phyloP scores from a whole-genome alignment of 2,113 vertebrate genomes.

The Toxotes jaculatrix region DNA sequence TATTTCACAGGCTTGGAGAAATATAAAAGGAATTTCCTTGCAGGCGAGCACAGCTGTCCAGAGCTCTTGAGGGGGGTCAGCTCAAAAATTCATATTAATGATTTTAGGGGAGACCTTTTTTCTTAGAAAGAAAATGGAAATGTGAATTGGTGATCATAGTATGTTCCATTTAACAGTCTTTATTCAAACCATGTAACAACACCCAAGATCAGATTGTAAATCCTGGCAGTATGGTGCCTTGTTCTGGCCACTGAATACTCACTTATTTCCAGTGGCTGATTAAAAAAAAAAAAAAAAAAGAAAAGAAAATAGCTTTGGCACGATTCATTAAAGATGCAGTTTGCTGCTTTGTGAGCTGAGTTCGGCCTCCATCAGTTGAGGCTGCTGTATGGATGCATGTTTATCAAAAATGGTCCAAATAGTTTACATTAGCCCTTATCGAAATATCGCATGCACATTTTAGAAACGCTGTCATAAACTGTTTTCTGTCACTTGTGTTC shows the following conservation, averaged over 20 bases:
- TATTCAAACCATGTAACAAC: constrained; percentile 1
- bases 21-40: constrained; percentile 49
- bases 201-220: neutral
- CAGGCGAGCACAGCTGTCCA: constrained; percentile 32
- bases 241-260: neutral
- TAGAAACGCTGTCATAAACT: constrained; percentile 61
- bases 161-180: neutral
- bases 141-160: neutral
- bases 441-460: constrained; percentile 69
- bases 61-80: neutral
- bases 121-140: neutral
- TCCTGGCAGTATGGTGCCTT: neutral
- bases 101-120: constrained; percentile 6
- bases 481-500: constrained; percentile 57
- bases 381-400: constrained; percentile 34
- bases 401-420: constrained; percentile 64
- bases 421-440: constrained; percentile 76
- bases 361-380: constrained; percentile 27
- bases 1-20: constrained; percentile 49
- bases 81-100: constrained; percentile 30
- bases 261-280: constrained; percentile 27
- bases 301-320: neutral
- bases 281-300: neutral
- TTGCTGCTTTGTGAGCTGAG: constrained; percentile 14
- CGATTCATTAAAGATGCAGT: neutral